Percentiles rank a stretch among this genome's conserved stretches.
These are phyloP conservation scores for Caenorhabditis sp. DNA, from an alignment of 2,888 invertebrate species.

Conservation along the genomic window DNA sequence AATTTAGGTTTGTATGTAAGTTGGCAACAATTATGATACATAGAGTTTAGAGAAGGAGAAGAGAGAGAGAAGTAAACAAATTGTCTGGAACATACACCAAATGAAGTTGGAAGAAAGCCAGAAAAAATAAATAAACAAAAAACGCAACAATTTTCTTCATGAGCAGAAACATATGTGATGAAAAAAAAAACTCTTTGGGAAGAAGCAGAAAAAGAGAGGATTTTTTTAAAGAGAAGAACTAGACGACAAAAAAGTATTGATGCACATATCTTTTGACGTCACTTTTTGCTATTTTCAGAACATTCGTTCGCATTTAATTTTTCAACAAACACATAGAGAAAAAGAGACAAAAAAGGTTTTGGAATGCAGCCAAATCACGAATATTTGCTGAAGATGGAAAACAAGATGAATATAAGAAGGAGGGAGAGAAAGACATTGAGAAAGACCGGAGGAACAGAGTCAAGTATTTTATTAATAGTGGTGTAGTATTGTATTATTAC, in stretches of 20 bases:
- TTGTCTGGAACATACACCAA: background rate
- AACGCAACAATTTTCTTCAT: background rate
- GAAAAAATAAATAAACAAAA: background rate
- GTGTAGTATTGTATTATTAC: background rate
- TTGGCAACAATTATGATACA: too few species aligned
- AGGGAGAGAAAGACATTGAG: background rate
- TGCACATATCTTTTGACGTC: background rate
- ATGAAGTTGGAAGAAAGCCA: background rate
- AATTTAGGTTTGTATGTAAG: background rate
- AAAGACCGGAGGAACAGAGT: background rate
- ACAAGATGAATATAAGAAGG: background rate
- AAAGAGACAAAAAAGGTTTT: conserved; percentile 6
- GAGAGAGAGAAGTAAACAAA: background rate
- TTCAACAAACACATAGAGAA: background rate
- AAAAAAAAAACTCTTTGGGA: conserved; percentile 13
- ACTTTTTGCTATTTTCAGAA: background rate
- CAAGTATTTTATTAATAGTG: conserved; percentile 1
- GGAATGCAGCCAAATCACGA: conserved; percentile 46
- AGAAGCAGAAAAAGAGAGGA: background rate
- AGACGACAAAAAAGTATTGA: conserved; percentile 1
- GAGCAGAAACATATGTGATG: background rate
- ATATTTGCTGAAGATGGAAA: conserved; percentile 5
- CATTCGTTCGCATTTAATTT: background rate
- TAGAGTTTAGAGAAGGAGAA: too few species aligned
- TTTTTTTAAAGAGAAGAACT: background rate